Evolutionary conservation across 2,113 vertebrate species (phyloP).

Genomic region (Sus scrofa): T2T-Sscrofa CM000830.6:24079501-24080000

Average conservation of each 20-base stretch:
- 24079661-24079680: conserved; percentile 85
- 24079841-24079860: conserved; percentile 83
- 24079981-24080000: conserved; percentile 25
- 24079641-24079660: conserved; percentile 86
- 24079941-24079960: conserved; percentile 59
- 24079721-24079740: conserved; percentile 85
- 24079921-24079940: conserved; percentile 51
- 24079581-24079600: conserved; percentile 81
- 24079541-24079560: conserved; percentile 81
- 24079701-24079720: conserved; percentile 85
- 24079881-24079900: conserved; percentile 69
- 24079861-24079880: conserved; percentile 76
- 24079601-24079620: conserved; percentile 84
- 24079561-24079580: conserved; percentile 86
- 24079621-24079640: conserved; percentile 82
- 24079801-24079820: conserved; percentile 84
- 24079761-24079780: conserved; percentile 83
- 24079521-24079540: conserved; percentile 82
- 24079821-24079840: conserved; percentile 82
- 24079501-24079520: conserved; percentile 83
- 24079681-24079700: conserved; percentile 86
- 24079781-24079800: conserved; percentile 75
- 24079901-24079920: conserved; percentile 33
- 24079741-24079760: conserved; percentile 85
- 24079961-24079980: conserved; percentile 37